Evolutionary conservation across 2,888 invertebrate species (phyloP).

Genomic region (Chymomyza fuscimana): DNA sequence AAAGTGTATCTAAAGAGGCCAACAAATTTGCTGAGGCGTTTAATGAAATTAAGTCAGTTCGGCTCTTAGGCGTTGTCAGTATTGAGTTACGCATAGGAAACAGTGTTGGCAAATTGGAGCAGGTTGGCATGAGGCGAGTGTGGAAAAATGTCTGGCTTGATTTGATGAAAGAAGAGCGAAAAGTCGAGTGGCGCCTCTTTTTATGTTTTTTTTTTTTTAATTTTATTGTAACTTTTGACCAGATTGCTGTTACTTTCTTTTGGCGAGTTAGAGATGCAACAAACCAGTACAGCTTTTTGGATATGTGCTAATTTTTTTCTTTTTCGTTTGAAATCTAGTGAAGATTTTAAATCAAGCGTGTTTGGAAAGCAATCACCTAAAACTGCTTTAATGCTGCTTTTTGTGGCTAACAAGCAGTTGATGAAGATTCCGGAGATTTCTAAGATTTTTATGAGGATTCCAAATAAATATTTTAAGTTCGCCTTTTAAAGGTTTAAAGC

Average conservation of each 20-base stretch:
- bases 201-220: no score
- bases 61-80: conserved; percentile 4
- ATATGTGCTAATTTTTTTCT: no score
- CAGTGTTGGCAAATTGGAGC: conserved; percentile 7
- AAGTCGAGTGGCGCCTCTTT: neutral
- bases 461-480: no score
- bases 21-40: conserved; percentile 12
- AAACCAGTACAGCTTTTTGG: no score
- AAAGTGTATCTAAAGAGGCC: conserved; percentile 50
- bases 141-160: neutral
- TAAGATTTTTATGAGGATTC: no score
- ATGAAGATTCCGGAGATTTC: no score
- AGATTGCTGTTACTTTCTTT: neutral
- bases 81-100: conserved; percentile 26
- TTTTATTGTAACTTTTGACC: neutral
- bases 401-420: no score
- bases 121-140: neutral
- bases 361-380: no score
- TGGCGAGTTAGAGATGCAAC: neutral
- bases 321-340: no score
- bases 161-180: neutral
- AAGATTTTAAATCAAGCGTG: no score
- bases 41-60: conserved; percentile 22
- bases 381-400: no score
- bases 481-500: no score